phyloP scores from a whole-genome alignment of 2,113 vertebrate species.

The Pionites leucogaster region DNA sequence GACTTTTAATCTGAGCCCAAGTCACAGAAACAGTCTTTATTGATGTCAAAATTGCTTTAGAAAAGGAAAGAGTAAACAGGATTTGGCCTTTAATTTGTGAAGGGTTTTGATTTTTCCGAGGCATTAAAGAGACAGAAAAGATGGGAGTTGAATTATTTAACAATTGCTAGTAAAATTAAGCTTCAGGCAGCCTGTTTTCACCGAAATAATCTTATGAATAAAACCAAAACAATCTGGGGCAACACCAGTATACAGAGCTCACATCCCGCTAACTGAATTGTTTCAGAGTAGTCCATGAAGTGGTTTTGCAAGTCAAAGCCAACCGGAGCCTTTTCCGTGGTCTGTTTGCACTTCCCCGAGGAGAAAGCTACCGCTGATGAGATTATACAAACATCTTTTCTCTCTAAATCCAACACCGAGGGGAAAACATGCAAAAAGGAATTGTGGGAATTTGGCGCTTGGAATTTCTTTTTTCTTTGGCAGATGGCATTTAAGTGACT shows the following conservation, averaged over 20 bases:
- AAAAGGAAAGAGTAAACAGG: slow-evolving; percentile 46
- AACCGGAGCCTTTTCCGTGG: neutral
- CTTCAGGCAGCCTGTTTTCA: slow-evolving; percentile 36
- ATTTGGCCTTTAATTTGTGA: slow-evolving; percentile 61
- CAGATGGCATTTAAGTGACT: slow-evolving; percentile 36
- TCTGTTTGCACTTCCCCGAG: slow-evolving; percentile 4
- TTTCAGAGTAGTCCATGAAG: slow-evolving; percentile 9
- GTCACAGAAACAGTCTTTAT: slow-evolving; percentile 1
- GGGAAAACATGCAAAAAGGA: neutral
- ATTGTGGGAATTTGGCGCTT: neutral
- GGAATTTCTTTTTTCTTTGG: slow-evolving; percentile 3
- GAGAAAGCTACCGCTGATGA: neutral
- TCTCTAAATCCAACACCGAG: neutral
- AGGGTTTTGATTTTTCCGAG: slow-evolving; percentile 33
- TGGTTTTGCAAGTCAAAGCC: slow-evolving; percentile 12
- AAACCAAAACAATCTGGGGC: slow-evolving; percentile 25
- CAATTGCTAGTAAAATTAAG: slow-evolving; percentile 49
- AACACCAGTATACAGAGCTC: neutral
- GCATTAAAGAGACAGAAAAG: slow-evolving; percentile 51
- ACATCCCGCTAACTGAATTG: neutral
- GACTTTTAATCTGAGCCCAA: slow-evolving; percentile 31
- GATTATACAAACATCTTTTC: neutral
- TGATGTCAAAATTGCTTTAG: slow-evolving; percentile 43
- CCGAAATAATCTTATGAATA: slow-evolving; percentile 39
- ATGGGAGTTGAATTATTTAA: slow-evolving; percentile 66